phyloP scores from a whole-genome alignment of 2,888 invertebrate genomes.

The Xanthorhoe designata region DNA sequence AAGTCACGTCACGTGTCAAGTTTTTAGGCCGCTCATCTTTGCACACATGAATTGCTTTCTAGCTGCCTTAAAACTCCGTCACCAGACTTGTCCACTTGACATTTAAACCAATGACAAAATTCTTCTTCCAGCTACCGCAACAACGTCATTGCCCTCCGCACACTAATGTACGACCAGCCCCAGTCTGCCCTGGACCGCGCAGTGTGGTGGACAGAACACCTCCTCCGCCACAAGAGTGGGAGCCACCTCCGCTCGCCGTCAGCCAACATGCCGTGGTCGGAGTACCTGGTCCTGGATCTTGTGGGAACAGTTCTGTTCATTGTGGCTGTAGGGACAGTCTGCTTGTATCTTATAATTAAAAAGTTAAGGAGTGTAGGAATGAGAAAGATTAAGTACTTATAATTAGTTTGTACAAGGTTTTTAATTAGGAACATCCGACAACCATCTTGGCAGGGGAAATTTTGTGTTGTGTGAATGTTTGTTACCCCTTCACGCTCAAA shows the following conservation, averaged over 20 bases:
- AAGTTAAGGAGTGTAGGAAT: neutral
- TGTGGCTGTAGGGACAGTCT: neutral
- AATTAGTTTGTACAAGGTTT: too few relatives aligned
- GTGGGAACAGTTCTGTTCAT: neutral
- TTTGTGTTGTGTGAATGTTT: too few relatives aligned
- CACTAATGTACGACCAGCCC: slow-evolving; percentile 64
- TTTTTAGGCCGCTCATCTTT: too few relatives aligned
- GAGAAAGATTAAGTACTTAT: slow-evolving; percentile 2
- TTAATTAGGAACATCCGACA: too few relatives aligned
- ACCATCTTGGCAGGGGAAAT: too few relatives aligned
- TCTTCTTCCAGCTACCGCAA: slow-evolving; percentile 39
- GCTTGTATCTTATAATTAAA: neutral
- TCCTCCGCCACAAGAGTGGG: slow-evolving; percentile 70
- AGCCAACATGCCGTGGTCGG: slow-evolving; percentile 52
- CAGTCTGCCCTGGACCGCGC: slow-evolving; percentile 65
- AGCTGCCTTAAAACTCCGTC: too few relatives aligned
- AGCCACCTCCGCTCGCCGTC: slow-evolving; percentile 66
- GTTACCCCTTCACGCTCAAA: too few relatives aligned
- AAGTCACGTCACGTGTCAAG: too few relatives aligned
- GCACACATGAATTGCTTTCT: too few relatives aligned
- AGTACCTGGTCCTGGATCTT: slow-evolving; percentile 54
- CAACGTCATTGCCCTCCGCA: slow-evolving; percentile 49
- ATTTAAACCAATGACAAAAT: neutral
- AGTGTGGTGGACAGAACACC: slow-evolving; percentile 77
- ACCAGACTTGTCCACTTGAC: too few relatives aligned